These are phyloP conservation scores for Misgurnus anguillicaudatus DNA, from an alignment of 2,113 vertebrate genomes.

Conservation along the genomic window DNA sequence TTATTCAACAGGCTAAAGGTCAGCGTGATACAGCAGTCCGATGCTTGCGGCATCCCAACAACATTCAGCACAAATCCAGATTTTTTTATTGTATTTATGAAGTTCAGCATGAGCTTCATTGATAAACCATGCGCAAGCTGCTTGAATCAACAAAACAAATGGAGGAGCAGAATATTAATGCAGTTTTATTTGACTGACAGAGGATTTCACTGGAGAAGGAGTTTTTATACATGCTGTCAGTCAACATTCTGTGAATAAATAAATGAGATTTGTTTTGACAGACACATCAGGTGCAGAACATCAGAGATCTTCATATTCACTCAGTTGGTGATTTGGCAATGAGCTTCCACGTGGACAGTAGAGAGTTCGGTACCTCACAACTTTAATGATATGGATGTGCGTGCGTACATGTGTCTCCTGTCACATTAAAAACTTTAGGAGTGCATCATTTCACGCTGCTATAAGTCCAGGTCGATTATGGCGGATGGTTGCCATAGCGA, in stretches of 20 bases:
- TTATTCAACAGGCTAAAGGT: conserved; percentile 21
- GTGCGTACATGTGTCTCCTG: not conserved
- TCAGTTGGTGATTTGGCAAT: no score
- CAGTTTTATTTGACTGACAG: not conserved
- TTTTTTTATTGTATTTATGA: not conserved
- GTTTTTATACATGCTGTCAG: no score
- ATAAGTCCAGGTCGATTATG: conserved; percentile 57
- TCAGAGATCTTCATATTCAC: not conserved
- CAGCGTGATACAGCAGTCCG: not conserved
- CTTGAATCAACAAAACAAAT: not conserved
- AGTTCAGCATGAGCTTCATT: not conserved
- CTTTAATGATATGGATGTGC: not conserved
- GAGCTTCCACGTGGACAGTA: no score
- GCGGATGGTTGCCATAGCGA: conserved; percentile 66
- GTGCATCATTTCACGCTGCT: conserved; percentile 44
- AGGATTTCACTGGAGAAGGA: not conserved
- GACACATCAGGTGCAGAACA: not conserved
- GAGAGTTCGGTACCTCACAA: no score
- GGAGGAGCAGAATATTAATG: no score
- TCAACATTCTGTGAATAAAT: not conserved
- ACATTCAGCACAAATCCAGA: not conserved
- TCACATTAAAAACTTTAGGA: conserved; percentile 37
- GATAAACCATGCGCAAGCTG: not conserved
- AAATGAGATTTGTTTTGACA: no score
- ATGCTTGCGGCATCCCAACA: not conserved